Base-by-base conservation (phyloP, 1,140 invertebrate genomes). In the Reticulitermes speratus region DNA sequence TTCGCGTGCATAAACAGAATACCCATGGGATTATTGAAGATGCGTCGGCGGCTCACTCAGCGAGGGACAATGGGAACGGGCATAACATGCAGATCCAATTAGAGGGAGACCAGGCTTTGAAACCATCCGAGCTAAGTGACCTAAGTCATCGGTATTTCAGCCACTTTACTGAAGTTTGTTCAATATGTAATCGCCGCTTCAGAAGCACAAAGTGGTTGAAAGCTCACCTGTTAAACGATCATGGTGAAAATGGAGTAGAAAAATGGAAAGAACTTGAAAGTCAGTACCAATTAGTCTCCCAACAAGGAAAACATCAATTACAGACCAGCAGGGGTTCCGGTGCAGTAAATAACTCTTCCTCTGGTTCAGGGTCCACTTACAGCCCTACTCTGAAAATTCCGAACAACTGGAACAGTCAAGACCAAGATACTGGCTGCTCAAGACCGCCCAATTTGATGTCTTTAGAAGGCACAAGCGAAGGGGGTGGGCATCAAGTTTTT, bases 1-100 rank as follows among this genome's bases (percentile, higher is more conserved):
- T 99, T 25, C 95, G 97, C 86, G 97, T 98, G 8, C 98, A 99
- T 92, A 99, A 99, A 90, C 96, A 98, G 89, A 99, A 99, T 91
- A 99, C 98, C 11, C 98, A 99, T 90, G 98, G 98, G 1, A 98
- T 99, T 83, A 93, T 95, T 25, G 96, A 96, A 87, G 96, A 96
- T 59, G 81, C 7, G 12, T 9, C 83, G 44, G 44, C 45, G 25
- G 23, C 75, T 87, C 65, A 88, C 44, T 87, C 89, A 16, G 87
- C 88, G 82, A 38, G n/a, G 12, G 65, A 75, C 87, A 87, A 19
- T 87, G 86, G 21, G 75, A 69, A 25, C 0, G 90, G 93, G 0
- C 92, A 92, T 16, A 23, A 44, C 23, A 25, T 87, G 86, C 30
- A 87, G 89, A 8, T 84, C 32, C 44, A 32, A 38, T 45, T 75